Conservation (phyloP, 2,888 invertebrate species). For the Drosophila melanosoma region DNA sequence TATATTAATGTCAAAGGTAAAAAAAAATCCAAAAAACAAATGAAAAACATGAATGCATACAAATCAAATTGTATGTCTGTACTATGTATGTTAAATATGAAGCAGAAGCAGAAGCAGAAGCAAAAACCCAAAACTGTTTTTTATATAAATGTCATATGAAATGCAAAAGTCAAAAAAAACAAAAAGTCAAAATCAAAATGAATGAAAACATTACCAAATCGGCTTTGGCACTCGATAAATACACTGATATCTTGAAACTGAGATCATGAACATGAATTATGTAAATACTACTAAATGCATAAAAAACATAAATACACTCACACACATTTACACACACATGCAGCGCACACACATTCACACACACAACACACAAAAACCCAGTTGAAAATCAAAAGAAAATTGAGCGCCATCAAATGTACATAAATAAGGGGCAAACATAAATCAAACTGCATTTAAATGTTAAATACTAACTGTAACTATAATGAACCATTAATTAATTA, state of each 20-base stretch:
- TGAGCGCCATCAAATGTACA: slow-evolving; percentile 62
- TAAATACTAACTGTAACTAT: slow-evolving; percentile 63
- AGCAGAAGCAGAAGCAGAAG: slow-evolving; percentile 14
- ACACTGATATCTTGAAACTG: slow-evolving; percentile 68
- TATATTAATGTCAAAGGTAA: slow-evolving; percentile 68
- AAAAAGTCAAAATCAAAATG: slow-evolving; percentile 6
- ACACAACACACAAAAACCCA: not conserved
- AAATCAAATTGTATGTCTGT: slow-evolving; percentile 21
- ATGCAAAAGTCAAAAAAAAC: not conserved
- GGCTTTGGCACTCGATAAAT: slow-evolving; percentile 41
- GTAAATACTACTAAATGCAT: slow-evolving; percentile 47
- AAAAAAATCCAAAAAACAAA: not conserved
- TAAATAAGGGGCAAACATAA: slow-evolving; percentile 72
- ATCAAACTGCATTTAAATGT: slow-evolving; percentile 79
- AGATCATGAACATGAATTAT: slow-evolving; percentile 67
- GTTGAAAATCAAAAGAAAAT: slow-evolving; percentile 31
- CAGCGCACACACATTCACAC: slow-evolving; percentile 1
- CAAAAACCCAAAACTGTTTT: slow-evolving; percentile 2
- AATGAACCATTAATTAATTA: slow-evolving; percentile 49
- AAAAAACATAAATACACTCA: slow-evolving; percentile 8
- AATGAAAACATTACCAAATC: slow-evolving; percentile 5
- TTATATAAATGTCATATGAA: slow-evolving; percentile 22
- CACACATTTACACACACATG: slow-evolving; percentile 21
- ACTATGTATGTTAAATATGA: slow-evolving; percentile 11
- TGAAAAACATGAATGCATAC: slow-evolving; percentile 16